Percentiles rank a stretch among this genome's conserved stretches.
Conservation (phyloP, 2,888 invertebrate genomes). For the Epistrophe grossulariae region DNA sequence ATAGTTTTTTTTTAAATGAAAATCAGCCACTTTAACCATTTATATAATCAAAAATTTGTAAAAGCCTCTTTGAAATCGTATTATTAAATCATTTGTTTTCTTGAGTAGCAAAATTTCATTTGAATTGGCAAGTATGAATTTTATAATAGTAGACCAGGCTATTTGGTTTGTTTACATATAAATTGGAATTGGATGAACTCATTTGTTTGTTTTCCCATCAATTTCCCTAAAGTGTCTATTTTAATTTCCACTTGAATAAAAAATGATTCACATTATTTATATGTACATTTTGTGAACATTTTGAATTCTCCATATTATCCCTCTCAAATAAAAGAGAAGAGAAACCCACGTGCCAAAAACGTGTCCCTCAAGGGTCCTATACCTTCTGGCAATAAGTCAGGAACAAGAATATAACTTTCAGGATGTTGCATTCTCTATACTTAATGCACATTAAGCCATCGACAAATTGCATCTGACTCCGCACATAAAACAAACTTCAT, state of each 20-base stretch:
- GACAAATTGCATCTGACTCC: slow-evolving; percentile 67
- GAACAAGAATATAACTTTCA: neutral
- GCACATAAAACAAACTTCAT: slow-evolving; percentile 52
- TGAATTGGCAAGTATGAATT: neutral
- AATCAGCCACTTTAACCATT: neutral
- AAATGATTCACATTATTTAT: slow-evolving; percentile 12
- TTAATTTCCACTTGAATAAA: slow-evolving; percentile 48
- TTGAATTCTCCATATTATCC: neutral
- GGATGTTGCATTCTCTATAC: slow-evolving; percentile 14
- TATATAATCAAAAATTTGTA: neutral
- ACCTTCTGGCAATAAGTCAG: slow-evolving; percentile 41
- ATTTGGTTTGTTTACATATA: slow-evolving; percentile 4
- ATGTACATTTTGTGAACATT: neutral
- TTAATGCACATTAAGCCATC: slow-evolving; percentile 59
- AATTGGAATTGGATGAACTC: slow-evolving; percentile 53
- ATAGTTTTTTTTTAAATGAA: neutral
- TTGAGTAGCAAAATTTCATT: slow-evolving; percentile 9
- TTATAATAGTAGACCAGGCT: neutral
- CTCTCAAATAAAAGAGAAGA: neutral
- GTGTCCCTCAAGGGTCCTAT: neutral
- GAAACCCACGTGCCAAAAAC: slow-evolving; percentile 28
- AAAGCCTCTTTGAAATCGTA: slow-evolving; percentile 25
- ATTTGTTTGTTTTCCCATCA: slow-evolving; percentile 39
- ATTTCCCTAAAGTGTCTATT: slow-evolving; percentile 43
- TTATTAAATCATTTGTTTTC: slow-evolving; percentile 38